Evolutionary conservation across 2,113 vertebrate genomes (phyloP).

Genomic region (Odocoileus virginianus): DNA sequence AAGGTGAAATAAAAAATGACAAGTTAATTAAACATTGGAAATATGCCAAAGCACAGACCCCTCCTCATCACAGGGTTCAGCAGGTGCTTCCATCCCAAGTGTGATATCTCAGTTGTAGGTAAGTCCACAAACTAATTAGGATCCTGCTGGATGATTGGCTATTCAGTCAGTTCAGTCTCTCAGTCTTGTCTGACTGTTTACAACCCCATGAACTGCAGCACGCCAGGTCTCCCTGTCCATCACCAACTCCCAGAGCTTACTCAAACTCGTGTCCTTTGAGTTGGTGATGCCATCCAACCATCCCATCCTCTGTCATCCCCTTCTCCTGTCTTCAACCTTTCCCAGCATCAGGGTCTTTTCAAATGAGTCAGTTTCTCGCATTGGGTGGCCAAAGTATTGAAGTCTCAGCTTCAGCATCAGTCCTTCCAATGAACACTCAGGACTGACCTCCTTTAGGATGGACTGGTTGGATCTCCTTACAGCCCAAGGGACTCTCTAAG

Average conservation of each 20-base stretch:
- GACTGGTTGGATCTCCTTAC: neutral
- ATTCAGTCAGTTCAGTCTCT: neutral
- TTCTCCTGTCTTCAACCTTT: neutral
- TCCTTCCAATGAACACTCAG: neutral
- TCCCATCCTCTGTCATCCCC: neutral
- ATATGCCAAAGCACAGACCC: conserved; percentile 50
- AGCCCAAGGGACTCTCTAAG: neutral
- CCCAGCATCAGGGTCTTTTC: neutral
- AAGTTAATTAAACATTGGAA: conserved; percentile 76
- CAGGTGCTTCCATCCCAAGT: conserved; percentile 42
- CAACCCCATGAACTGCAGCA: neutral
- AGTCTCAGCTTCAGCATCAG: neutral
- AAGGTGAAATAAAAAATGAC: conserved; percentile 71
- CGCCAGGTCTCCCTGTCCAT: neutral
- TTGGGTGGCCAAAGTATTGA: neutral
- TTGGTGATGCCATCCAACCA: neutral
- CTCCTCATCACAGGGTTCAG: conserved; percentile 50
- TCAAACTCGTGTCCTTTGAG: neutral
- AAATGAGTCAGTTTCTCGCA: neutral
- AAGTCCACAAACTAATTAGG: conserved; percentile 73
- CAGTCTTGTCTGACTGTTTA: neutral
- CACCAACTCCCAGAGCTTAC: neutral
- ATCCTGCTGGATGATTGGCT: conserved; percentile 52
- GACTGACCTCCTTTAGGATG: neutral
- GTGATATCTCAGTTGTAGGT: conserved; percentile 60